phyloP scores from a whole-genome alignment of 2,797 vertebrate genomes.

The Oreonectes daqikongensis region DNA sequence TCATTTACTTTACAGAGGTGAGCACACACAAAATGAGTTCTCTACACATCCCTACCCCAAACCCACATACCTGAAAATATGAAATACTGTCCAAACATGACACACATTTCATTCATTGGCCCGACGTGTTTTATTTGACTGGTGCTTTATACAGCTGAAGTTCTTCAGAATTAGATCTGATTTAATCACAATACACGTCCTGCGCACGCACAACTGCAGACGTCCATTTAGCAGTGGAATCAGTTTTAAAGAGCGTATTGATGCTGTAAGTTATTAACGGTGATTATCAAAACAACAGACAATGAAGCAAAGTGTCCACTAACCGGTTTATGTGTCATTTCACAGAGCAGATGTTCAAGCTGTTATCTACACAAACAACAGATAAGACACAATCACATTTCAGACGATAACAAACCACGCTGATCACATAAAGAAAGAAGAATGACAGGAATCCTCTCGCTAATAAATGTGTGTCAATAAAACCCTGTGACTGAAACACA shows the following conservation, averaged over 20 bases:
- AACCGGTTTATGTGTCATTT: conserved; percentile 99
- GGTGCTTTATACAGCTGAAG: too few species aligned
- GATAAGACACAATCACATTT: conserved; percentile 66
- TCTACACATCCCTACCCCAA: too few species aligned
- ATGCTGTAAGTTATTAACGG: conserved; percentile 98
- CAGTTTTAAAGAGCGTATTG: conserved; percentile 99
- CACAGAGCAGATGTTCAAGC: conserved; percentile 94
- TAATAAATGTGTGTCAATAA: too few species aligned
- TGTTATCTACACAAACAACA: conserved; percentile 52
- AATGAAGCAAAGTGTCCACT: conserved; percentile 99
- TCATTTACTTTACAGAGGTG: too few species aligned
- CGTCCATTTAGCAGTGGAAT: conserved; percentile 98
- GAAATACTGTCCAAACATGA: too few species aligned
- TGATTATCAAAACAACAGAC: conserved; percentile 99
- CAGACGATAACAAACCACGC: not conserved
- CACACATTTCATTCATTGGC: too few species aligned
- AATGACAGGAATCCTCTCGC: not conserved
- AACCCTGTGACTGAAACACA: too few species aligned
- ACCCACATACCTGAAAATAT: too few species aligned
- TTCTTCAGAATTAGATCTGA: conserved; percentile 93
- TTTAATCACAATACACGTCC: too few species aligned
- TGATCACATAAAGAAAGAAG: conserved; percentile 13
- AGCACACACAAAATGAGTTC: too few species aligned
- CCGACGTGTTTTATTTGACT: too few species aligned
- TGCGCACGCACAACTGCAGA: conserved; percentile 97